Evolutionary conservation across 2,797 vertebrate species (phyloP).

Genomic region (Pseudotriccus pelzelni): DNA sequence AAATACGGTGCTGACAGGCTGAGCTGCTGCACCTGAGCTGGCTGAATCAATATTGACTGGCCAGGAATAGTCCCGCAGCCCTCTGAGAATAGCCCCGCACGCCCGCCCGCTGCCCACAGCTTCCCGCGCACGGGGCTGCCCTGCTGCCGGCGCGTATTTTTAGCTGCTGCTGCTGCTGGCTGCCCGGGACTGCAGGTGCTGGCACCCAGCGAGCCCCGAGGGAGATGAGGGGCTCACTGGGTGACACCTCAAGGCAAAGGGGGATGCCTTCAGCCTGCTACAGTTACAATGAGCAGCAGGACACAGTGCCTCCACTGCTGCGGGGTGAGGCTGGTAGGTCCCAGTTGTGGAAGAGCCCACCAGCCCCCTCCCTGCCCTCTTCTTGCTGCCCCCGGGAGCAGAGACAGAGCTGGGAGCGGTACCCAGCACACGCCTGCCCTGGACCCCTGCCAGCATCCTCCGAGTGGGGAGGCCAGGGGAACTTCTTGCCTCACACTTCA

Average conservation of each 20-base stretch:
- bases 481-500: background rate
- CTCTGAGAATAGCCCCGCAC: conserved; percentile 64
- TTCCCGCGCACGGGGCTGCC: conserved; percentile 53
- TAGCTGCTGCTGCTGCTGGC: background rate
- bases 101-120: conserved; percentile 33
- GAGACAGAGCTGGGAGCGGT: background rate
- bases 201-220: background rate
- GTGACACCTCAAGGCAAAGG: background rate
- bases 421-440: background rate
- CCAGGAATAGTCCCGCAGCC: conserved; percentile 63
- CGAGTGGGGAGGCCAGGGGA: too few relatives aligned
- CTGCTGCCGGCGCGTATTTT: background rate
- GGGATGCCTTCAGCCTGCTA: background rate
- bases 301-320: accelerated
- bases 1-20: conserved; percentile 39
- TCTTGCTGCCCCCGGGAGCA: background rate
- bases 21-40: conserved; percentile 64
- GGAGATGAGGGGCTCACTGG: background rate
- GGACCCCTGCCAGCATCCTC: background rate
- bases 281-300: background rate
- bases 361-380: accelerated
- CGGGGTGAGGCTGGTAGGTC: background rate
- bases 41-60: conserved; percentile 72
- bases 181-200: background rate
- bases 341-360: background rate